Evolutionary conservation across 1,140 invertebrate genomes (phyloP), one percentile per base, ranked within the genome.

Genomic region (Drosophila sechellia): DNA sequence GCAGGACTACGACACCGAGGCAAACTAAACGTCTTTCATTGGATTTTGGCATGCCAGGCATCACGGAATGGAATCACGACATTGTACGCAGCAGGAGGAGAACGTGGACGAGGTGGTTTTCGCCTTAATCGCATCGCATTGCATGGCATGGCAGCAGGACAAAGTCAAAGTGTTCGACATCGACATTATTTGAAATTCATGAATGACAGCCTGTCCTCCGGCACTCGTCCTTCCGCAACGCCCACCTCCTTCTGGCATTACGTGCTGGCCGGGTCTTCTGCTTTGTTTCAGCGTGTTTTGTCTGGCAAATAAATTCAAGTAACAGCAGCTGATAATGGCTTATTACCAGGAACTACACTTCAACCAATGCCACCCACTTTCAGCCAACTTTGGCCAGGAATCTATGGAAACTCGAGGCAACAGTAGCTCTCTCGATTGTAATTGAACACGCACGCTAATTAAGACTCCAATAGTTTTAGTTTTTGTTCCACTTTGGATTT

Each of bases 171-270:
- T 89, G 84, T 87, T 87, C 84, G 84, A 84, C 84, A 87, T 87
- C 84, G 84, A 84, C 84, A 87, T 87, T 89, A 87, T 87, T 87
- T 87, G 83, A 87, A 87, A 87, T 87, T 87, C 84, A 87, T 87
- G 84, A 87, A 86, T 79, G 84, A 71, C 76, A 84, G 81, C 81
- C 76, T 61, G 45, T 81, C 50, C 61, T 57, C 31, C 46, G 60
- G 34, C 63, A 58, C 31, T 56, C 57, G 56, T 37, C 45, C 34
- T 53, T n/a, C 34, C 55, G 42, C 52, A 40, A 35, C 25, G 15
- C 31, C 40, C 15, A n/a, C 35, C 5, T 15, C 39, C 31, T 25
- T 37, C 6, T 17, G 0, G 34, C 34, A 37, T 42, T 50, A 55
- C 54, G 66, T 56, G 63, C 43, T 65, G 42, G 31, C 27, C 42